Evolutionary conservation across 2,888 invertebrate genomes (phyloP).

Genomic region (Caenorhabditis macrosperma): DNA sequence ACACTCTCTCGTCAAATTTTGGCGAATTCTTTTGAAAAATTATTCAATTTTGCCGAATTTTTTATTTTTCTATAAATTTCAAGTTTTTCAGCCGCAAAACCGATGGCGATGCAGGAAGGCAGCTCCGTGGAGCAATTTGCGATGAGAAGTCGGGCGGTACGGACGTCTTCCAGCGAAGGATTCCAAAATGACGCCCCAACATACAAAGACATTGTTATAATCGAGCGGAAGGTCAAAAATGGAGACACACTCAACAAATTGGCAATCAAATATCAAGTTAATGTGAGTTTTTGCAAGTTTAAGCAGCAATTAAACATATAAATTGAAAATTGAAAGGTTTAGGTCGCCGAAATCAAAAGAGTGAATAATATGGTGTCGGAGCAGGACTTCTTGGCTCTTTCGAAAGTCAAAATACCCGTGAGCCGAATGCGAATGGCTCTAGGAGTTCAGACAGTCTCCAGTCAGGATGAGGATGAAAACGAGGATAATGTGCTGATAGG

Average conservation of each 20-base stretch:
- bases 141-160: slow-evolving; percentile 62
- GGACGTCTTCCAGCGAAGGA: slow-evolving; percentile 63
- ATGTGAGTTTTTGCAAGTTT: slow-evolving; percentile 62
- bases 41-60: background rate
- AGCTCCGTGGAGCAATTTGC: slow-evolving; percentile 61
- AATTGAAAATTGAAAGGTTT: slow-evolving; percentile 4
- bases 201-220: slow-evolving; percentile 68
- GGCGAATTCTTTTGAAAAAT: too few species aligned
- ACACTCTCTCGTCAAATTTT: too few species aligned
- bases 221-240: slow-evolving; percentile 75
- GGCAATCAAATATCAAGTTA: slow-evolving; percentile 77
- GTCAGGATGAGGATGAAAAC: slow-evolving; percentile 50
- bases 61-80: slow-evolving; percentile 1
- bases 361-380: slow-evolving; percentile 77
- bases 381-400: slow-evolving; percentile 74
- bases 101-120: slow-evolving; percentile 52
- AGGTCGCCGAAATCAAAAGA: slow-evolving; percentile 79
- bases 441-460: slow-evolving; percentile 55
- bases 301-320: too few species aligned
- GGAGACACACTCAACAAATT: slow-evolving; percentile 77
- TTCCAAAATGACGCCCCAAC: slow-evolving; percentile 55
- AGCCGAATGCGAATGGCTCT: slow-evolving; percentile 70
- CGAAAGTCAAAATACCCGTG: slow-evolving; percentile 75
- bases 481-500: slow-evolving; percentile 53
- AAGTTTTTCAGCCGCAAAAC: background rate